Percentiles rank a stretch among this genome's conserved stretches.
phyloP scores from a whole-genome alignment of 2,888 invertebrate species.

The Ormyrus pomaceus region DNA sequence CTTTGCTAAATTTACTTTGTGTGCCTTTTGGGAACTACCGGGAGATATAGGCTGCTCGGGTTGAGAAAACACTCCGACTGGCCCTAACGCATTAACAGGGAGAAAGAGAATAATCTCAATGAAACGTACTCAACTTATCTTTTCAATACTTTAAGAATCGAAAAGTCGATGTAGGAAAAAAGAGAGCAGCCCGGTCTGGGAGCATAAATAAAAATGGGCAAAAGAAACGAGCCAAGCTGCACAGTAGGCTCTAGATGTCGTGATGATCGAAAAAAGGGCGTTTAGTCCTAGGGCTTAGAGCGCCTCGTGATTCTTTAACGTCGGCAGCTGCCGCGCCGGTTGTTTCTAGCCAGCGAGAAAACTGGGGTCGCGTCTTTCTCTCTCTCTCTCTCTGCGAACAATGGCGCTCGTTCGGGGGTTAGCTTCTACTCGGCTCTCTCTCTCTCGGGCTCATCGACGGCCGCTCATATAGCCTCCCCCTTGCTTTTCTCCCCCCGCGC shows the following conservation, averaged over 20 bases:
- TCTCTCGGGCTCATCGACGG: conserved; percentile 5
- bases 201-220: no score
- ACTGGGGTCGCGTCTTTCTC: not conserved
- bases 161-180: no score
- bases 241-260: not conserved
- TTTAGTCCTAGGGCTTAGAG: not conserved
- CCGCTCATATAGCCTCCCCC: not conserved
- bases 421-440: not conserved
- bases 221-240: not conserved
- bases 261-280: not conserved
- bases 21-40: no score
- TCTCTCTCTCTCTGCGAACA: conserved; percentile 15
- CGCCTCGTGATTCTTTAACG: conserved; percentile 49
- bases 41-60: no score
- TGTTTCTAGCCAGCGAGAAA: conserved; percentile 6
- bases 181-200: no score
- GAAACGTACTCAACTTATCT: no score
- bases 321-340: conserved; percentile 33
- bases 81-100: no score
- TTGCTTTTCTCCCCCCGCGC: not conserved
- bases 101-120: no score
- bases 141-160: no score
- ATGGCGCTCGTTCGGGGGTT: conserved; percentile 25
- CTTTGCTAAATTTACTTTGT: no score
- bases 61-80: no score